These are phyloP conservation scores for Drosophila ironensis DNA, from an alignment of 1,140 invertebrate species.

Conservation along the genomic window DNA sequence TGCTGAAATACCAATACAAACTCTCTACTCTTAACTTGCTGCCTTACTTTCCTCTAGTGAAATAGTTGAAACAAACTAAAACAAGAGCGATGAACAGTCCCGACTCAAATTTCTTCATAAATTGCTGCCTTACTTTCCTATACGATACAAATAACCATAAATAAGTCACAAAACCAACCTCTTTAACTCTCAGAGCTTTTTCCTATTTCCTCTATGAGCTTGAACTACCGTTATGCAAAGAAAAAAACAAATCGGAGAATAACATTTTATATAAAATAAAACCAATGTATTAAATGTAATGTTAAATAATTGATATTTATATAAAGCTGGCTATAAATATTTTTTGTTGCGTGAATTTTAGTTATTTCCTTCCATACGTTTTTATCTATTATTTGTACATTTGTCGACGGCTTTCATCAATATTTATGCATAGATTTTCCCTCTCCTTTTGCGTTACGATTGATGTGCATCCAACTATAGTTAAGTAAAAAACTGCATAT, in stretches of 20 bases:
- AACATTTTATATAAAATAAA: constrained; percentile 29
- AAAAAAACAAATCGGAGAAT: background rate
- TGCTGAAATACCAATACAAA: constrained; percentile 68
- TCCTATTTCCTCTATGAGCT: constrained; percentile 68
- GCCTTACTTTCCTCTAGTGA: constrained; percentile 69
- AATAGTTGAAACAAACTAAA: constrained; percentile 30
- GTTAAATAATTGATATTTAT: constrained; percentile 56
- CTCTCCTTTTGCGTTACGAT: constrained; percentile 28
- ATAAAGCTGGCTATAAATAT: constrained; percentile 41
- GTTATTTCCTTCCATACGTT: constrained; percentile 19
- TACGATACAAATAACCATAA: constrained; percentile 24
- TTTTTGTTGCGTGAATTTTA: constrained; percentile 39
- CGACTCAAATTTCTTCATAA: constrained; percentile 58
- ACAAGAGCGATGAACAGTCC: constrained; percentile 29
- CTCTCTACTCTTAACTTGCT: constrained; percentile 72
- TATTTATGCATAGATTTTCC: constrained; percentile 40
- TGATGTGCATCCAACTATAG: constrained; percentile 36
- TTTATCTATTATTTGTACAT: constrained; percentile 42
- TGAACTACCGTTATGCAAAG: constrained; percentile 49
- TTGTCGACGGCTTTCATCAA: constrained; percentile 36
- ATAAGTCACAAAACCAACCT: constrained; percentile 8
- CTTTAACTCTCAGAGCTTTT: constrained; percentile 50
- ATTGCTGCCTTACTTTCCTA: constrained; percentile 77
- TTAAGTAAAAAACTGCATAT: constrained; percentile 37
- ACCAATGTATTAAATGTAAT: constrained; percentile 55